Percentiles rank a stretch among this genome's conserved stretches.
Conservation (phyloP, 92 coral and sea anemone species). For the Porites evermanni region DNA sequence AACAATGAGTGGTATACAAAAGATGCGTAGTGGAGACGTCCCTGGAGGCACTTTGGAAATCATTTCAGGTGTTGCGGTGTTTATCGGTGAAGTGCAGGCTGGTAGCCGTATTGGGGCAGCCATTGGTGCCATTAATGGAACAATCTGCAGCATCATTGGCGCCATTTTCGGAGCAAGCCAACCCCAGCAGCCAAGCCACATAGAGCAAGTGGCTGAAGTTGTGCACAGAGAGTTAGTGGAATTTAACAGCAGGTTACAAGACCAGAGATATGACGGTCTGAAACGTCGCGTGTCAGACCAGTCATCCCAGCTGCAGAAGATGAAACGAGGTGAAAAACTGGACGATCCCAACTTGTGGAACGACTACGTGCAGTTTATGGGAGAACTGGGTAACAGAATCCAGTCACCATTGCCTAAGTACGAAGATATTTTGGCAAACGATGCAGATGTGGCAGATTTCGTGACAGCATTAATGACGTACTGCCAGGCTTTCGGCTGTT, state of each 20-base stretch:
- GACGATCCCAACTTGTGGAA: conserved; percentile 19
- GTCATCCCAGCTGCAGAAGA: neutral
- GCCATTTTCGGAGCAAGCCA: neutral
- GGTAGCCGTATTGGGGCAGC: neutral
- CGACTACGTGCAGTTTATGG: conserved; percentile 22
- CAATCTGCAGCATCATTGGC: conserved; percentile 4
- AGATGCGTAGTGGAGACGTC: neutral
- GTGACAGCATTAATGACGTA: conserved; percentile 28
- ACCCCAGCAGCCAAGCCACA: neutral
- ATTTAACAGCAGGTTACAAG: conserved; percentile 11
- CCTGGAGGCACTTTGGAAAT: neutral
- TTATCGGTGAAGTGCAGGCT: neutral
- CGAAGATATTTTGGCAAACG: neutral
- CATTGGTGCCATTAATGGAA: neutral
- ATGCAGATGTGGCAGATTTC: conserved; percentile 26
- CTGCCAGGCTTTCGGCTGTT: conserved; percentile 26
- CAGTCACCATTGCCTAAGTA: conserved; percentile 4
- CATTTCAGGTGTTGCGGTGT: neutral
- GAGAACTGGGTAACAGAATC: conserved; percentile 13
- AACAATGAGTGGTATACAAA: neutral
- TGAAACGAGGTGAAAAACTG: neutral
- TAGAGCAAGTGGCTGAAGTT: neutral
- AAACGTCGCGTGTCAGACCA: conserved; percentile 27
- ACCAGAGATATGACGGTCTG: conserved; percentile 5
- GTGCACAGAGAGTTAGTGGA: neutral